Evolutionary conservation across 1,140 invertebrate species (phyloP), one percentile per base, ranked within the genome.

Genomic region (Drosophila pallidifrons): DNA sequence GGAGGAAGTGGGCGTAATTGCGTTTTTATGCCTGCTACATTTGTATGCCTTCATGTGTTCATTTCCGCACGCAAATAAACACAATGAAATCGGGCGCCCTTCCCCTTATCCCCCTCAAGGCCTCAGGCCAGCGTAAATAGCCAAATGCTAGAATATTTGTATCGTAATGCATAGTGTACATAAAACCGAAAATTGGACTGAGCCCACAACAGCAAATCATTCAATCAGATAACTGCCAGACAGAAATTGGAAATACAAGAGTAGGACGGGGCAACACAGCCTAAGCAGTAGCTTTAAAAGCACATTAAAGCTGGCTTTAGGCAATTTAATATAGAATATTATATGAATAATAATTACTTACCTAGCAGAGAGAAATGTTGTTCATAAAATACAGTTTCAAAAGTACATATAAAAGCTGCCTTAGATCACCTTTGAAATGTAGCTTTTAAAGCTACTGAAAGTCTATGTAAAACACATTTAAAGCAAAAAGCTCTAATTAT

Each of bases 1-100:
- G 45, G 45, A 13, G 83, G 83, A 86, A 82, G 83, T 86, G 76
- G 83, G 79, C 79, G 82, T 88, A 86, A 86, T 86, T 86, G 82
- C 73, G 82, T 86, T 86, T 86, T 85, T 86, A 88, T 86, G 82
- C 81, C 82, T 58, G 61, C 45, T 59, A 38, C 35, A 88, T 88
- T 82, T 82, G 83, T 82, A 70, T 64, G 79, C 72, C 68, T 77
- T 88, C 82, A 88, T 88, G 76, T 87, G 82, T 76, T 86, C 82
- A 86, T 88, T 88, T 86, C 82, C 82, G 79, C 83, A 86, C 82
- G 80, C 83, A 86, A 86, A 86, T 88, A 86, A 86, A 82, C 72
- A 74, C 43, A 61, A 51, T 46, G 73, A 80, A 79, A 67, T 64
- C 75, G 52, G 65, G 65, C 79, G 7, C 10, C 35, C 35, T n/a